A percentile compares a stretch with the other conserved stretches of the same genome.
phyloP scores from a whole-genome alignment of 2,888 invertebrate genomes.

The Laspeyria flexula region DNA sequence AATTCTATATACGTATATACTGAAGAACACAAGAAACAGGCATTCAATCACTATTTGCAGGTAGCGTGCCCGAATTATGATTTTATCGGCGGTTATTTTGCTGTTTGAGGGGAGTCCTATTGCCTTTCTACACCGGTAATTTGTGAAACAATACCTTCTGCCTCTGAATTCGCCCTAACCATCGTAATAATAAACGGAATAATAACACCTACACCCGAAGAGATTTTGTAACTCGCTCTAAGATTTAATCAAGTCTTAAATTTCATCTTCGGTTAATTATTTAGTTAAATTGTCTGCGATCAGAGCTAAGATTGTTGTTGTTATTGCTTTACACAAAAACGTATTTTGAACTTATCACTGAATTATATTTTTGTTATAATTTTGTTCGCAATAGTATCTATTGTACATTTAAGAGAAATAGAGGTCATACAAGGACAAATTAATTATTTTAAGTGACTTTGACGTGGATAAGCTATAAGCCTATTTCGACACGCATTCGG shows the following conservation, averaged over 20 bases:
- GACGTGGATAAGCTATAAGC: too few relatives aligned
- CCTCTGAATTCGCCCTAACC: conserved; percentile 42
- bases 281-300: conserved; percentile 36
- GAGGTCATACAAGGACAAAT: too few relatives aligned
- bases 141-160: conserved; percentile 58
- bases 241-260: conserved; percentile 50
- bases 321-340: neutral
- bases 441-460: too few relatives aligned
- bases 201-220: conserved; percentile 36
- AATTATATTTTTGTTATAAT: too few relatives aligned
- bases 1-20: neutral
- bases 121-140: conserved; percentile 57
- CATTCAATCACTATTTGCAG: conserved; percentile 48
- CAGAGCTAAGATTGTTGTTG: conserved; percentile 2
- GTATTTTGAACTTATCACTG: too few relatives aligned
- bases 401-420: too few relatives aligned
- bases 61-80: conserved; percentile 57
- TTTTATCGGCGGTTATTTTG: conserved; percentile 58
- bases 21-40: conserved; percentile 23
- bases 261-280: conserved; percentile 43
- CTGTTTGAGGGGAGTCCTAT: conserved; percentile 51
- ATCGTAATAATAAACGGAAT: conserved; percentile 46
- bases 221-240: conserved; percentile 35
- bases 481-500: too few relatives aligned
- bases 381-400: too few relatives aligned